Conservation (phyloP, 2,797 vertebrate genomes). For the Ispidina lecontei region DNA sequence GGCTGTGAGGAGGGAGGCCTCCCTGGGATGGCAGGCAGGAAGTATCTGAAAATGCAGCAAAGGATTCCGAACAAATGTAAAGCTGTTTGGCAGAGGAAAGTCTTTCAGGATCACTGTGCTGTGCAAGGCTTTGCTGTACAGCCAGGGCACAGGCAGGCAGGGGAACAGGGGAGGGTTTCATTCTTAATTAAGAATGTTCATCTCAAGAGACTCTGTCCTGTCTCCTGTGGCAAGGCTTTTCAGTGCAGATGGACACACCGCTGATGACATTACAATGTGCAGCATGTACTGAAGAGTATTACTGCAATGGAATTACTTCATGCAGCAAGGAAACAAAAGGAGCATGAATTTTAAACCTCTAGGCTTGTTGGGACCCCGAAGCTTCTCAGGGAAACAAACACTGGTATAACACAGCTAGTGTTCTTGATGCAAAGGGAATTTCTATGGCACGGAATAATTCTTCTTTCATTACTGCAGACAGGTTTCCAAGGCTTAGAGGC, state of each 20-base stretch:
- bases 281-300: conserved; percentile 49
- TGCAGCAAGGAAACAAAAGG: conserved; percentile 58
- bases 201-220: conserved; percentile 33
- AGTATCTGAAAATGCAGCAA: conserved; percentile 27
- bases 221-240: conserved; percentile 49
- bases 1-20: not conserved
- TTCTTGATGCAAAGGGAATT: conserved; percentile 60
- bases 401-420: conserved; percentile 22
- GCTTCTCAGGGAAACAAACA: conserved; percentile 58
- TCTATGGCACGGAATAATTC: conserved; percentile 61
- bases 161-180: conserved; percentile 37
- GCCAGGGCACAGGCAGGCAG: conserved; percentile 15
- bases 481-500: conserved; percentile 48
- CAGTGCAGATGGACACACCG: conserved; percentile 71
- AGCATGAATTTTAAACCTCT: conserved; percentile 57
- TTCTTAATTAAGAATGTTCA: conserved; percentile 50
- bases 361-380: conserved; percentile 51
- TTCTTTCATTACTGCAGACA: conserved; percentile 47
- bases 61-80: conserved; percentile 22
- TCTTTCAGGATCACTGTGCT: conserved; percentile 37
- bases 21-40: conserved; percentile 15
- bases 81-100: not conserved
- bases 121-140: conserved; percentile 37
- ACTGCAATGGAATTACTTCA: conserved; percentile 68
- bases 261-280: conserved; percentile 45